Base-by-base conservation (phyloP, 2,888 invertebrate genomes). In the Meiosimyza decipiens region DNA sequence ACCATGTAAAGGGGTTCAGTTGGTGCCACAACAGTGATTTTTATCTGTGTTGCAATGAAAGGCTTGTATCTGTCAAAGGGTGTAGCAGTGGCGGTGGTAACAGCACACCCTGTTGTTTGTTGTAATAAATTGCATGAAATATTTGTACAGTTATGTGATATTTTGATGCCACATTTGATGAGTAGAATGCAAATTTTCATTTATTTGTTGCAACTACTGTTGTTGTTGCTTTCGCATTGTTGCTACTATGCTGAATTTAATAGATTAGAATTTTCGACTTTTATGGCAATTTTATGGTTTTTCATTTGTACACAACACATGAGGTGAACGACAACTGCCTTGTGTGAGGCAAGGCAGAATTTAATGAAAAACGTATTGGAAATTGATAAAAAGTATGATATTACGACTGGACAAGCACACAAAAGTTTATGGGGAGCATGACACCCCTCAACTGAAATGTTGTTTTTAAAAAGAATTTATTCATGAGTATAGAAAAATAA, bases 231-330 rank as follows among this genome's bases (percentile, higher is more conserved):
- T 22, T 67, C n/a, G 59, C 47, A 64, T n/a, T 47, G 60, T 62
- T 52, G 66, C 33, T 55, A 50, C n/a, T 9, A 6, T 4, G 52
- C 73, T 73, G 73, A 22, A 55, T 68, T 72, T 73, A 69, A 69
- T 73, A 69, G 73, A 69, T 69, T 69, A 69, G 40, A 64, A 40
- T 59, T 57, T 33, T 40, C 52, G 65, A 73, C 73, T 65, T 72
- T 72, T 72, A 72, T 64, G 54, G 54, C 52, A 50, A 60, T 60
- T 71, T 66, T 66, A 71, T 59, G 60, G 22, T 13, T 66, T 54
- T 47, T 51, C 69, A 52, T 51, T 60, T 69, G 60, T 12, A 16
- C 69, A 15, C 15, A 69, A 69, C 69, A 69, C 60, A 69, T 69
- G 69, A 47, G 50, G n/a, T 50, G 22, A 6, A 15, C 11, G 12